Base-by-base conservation (phyloP, 2,888 invertebrate species). In the Apoda limacodes region DNA sequence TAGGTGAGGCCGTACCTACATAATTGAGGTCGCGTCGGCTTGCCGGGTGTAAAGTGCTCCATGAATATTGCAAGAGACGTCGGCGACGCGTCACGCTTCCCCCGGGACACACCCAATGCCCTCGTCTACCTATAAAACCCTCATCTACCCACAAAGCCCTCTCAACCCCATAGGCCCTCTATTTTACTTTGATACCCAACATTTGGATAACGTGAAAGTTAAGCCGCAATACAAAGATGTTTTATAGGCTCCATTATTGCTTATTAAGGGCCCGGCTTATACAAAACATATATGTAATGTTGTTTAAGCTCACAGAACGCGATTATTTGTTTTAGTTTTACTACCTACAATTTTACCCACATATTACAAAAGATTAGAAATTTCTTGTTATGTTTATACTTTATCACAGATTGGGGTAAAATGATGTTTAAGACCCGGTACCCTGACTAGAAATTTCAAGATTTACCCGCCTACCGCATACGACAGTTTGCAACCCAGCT, bases 1-100 rank as follows among this genome's bases (percentile, higher is more conserved):
- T 17, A 17, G 17, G 17, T 6, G 17, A 7, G 17, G 5, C 17
- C 5, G 17, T 35, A 28, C 20, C 29, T 10, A 22, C 28, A 54
- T 55, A 55, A 57, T 55, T 52, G 54, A 54, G 51, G 50, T 43
- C 45, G 48, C 39, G 34, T 39, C 39, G 37, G 35, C 45, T 43
- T 47, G 47, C 46, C 48, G 53, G 49, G 58, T 53, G 65, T 59
- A 63, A 66, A 66, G 72, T 66, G 64, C 59, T 53, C 52, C 54
- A 60, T 75, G 72, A 76, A 75, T 75, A 71, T 72, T 75, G 62
- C 63, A 74, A 48, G 44, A 50, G 51, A 48, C 61, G 66, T 60
- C 63, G 59, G 46, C 61, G 55, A 54, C 49, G 55, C 50, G 46
- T 55, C 59, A 54, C 53, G 52, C 50, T 42, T 46, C 53, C 53